Evolutionary conservation across 2,797 vertebrate species (phyloP).

Genomic region (Coilia nasus): DNA sequence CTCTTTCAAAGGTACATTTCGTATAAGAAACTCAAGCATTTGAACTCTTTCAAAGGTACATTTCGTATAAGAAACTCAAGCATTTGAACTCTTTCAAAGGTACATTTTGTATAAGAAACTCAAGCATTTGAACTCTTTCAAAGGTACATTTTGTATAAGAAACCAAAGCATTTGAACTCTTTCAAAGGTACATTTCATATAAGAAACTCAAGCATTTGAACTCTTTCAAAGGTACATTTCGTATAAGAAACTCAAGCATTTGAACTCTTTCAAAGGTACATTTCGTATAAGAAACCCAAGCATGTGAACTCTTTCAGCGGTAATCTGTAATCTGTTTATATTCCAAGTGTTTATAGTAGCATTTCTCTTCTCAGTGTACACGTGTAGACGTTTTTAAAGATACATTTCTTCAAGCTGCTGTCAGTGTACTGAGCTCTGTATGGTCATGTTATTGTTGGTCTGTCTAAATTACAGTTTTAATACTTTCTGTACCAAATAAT

Average conservation of each 20-base stretch:
- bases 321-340: no score
- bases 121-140: neutral
- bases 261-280: neutral
- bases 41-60: neutral
- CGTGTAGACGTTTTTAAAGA: constrained; percentile 65
- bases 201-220: neutral
- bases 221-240: neutral
- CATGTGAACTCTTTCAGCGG: neutral
- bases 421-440: neutral
- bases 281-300: neutral
- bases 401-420: constrained; percentile 54
- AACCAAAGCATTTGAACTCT: neutral
- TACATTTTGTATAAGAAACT: neutral
- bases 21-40: neutral
- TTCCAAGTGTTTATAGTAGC: no score
- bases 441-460: no score
- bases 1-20: neutral
- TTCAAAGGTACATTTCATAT: neutral
- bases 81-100: neutral
- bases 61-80: neutral
- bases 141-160: neutral
- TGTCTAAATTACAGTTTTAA: neutral
- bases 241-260: neutral
- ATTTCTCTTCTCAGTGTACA: no score
- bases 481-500: neutral